Conservation (phyloP, 2,888 invertebrate species). For the Margaritifera margaritifera region DNA sequence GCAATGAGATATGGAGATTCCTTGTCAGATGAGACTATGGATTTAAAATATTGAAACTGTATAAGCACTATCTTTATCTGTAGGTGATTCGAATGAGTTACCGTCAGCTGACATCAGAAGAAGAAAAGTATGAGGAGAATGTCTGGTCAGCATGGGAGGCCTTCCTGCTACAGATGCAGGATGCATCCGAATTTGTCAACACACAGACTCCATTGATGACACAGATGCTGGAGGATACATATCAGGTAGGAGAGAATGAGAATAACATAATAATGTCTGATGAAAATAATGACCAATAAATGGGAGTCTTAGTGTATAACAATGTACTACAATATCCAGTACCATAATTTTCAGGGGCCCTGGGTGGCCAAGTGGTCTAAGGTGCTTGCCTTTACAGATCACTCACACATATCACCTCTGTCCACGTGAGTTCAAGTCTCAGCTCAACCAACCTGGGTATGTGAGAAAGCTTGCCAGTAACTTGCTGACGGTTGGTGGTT, state of each 20-base stretch:
- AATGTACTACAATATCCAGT: no score
- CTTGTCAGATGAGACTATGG: neutral
- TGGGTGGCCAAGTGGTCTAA: no score
- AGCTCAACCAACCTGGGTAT: no score
- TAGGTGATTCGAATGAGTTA: slow-evolving; percentile 70
- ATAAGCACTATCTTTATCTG: neutral
- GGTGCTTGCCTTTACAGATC: no score
- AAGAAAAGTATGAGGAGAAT: slow-evolving; percentile 67
- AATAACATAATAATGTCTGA: neutral
- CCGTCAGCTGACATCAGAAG: slow-evolving; percentile 66
- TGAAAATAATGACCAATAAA: no score
- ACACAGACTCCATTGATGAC: slow-evolving; percentile 70
- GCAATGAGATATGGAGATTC: no score
- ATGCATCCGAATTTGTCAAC: slow-evolving; percentile 70
- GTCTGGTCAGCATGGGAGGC: slow-evolving; percentile 67
- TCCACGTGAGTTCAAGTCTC: no score
- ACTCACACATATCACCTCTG: no score
- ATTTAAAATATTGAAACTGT: neutral
- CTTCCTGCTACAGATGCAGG: slow-evolving; percentile 68
- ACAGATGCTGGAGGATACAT: slow-evolving; percentile 30
- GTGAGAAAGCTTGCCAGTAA: no score
- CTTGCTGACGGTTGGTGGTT: no score
- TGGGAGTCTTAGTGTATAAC: no score
- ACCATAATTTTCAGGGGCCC: no score
- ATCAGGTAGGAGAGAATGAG: slow-evolving; percentile 24